Conservation (phyloP, 2,113 vertebrate species). For the Grus americana region DNA sequence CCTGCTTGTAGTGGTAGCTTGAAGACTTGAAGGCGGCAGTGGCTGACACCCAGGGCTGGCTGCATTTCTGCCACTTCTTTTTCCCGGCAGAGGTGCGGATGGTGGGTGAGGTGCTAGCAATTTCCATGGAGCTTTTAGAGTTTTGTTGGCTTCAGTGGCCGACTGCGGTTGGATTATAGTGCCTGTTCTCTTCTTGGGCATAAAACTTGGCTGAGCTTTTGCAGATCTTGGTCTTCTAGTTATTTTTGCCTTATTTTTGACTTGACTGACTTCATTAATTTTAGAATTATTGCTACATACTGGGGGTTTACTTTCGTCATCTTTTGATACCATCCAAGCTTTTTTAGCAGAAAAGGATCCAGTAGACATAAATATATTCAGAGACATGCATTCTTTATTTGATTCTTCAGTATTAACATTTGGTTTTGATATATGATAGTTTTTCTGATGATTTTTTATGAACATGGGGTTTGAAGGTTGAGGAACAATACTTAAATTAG, state of each 20-base stretch:
- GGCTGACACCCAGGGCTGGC: conserved; percentile 29
- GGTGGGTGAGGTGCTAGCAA: conserved; percentile 78
- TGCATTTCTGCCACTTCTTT: conserved; percentile 6
- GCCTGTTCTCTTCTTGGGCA: conserved; percentile 71
- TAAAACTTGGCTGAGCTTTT: conserved; percentile 44
- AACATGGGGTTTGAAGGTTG: conserved; percentile 12
- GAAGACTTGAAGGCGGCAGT: conserved; percentile 26
- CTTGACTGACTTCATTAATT: conserved; percentile 42
- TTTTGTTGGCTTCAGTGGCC: conserved; percentile 68
- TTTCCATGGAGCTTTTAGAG: conserved; percentile 74
- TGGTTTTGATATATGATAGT: background rate
- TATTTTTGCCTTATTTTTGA: conserved; percentile 54
- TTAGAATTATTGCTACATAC: conserved; percentile 56
- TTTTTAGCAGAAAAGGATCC: conserved; percentile 76
- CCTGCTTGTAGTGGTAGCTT: conserved; percentile 7
- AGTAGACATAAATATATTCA: conserved; percentile 53
- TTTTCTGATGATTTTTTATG: conserved; percentile 60
- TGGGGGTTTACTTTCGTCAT: conserved; percentile 64
- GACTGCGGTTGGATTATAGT: conserved; percentile 72
- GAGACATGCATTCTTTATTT: conserved; percentile 39
- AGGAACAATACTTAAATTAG: conserved; percentile 16
- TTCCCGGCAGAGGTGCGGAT: conserved; percentile 53
- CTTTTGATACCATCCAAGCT: conserved; percentile 79
- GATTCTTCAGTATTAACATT: conserved; percentile 37
- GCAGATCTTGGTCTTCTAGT: conserved; percentile 67